Evolutionary conservation across 2,888 invertebrate genomes (phyloP), one percentile per base, ranked within the genome.

Genomic region (Clostera curtula): DNA sequence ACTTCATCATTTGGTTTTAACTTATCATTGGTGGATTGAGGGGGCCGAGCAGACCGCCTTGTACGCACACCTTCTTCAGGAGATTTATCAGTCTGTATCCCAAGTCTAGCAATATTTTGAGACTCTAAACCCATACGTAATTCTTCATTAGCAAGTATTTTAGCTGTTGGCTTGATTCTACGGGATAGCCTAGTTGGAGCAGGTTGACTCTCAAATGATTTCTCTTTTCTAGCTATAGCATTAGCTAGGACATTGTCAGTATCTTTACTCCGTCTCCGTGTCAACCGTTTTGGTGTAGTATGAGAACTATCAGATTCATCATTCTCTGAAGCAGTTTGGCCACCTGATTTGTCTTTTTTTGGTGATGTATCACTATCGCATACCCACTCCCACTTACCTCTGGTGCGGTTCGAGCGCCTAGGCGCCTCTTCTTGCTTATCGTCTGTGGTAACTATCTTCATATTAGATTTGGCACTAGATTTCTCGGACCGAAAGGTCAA

Each of bases 221-320:
- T 91, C 57, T 91, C 90, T 56, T 91, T 91, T 7, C 90, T 80
- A 1, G 90, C 90, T 48, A 91, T 91, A 5, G 91, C 90, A 63
- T 86, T 88, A 36, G 90, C 89, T 11, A 92, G 63, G 14, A 90
- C 86, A 24, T 90, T 89, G 36, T 88, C 86, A 20, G 73, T 85
- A 44, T 89, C 89, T 53, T 88, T 89, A 42, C 88, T 88, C 23
- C 88, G 74, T 17, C 89, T 82, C 26, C 89, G 83, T 0, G 88
- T 87, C 1, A 89, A 88, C 10, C 91, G 82, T 60, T 91, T 91
- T 1, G 86, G 71, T 6, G 84, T 69, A 12, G 75, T 55, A 19
- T 53, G 60, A 0, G 70, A 62, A 32, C 57, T 64, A 16, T 76
- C 76, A 0, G 70, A 72, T 24, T 73, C 80, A 22, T 80, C 80